Evolutionary conservation across 2,888 invertebrate genomes (phyloP).

Genomic region (Phlogophora meticulosa): DNA sequence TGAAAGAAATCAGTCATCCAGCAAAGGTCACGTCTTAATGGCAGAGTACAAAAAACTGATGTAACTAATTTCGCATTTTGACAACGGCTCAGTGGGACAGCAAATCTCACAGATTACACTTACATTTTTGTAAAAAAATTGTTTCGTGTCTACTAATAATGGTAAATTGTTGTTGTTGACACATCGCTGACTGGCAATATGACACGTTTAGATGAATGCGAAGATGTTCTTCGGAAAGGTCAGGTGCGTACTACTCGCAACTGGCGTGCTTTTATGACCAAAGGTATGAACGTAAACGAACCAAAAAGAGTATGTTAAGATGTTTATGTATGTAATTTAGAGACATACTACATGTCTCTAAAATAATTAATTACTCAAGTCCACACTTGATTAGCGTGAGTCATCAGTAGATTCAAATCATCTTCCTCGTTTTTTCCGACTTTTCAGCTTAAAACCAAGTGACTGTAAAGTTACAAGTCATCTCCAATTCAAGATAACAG

Average conservation of each 20-base stretch:
- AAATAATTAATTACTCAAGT: constrained; percentile 4
- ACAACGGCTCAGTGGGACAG: constrained; percentile 31
- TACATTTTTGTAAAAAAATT: background rate
- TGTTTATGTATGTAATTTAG: no score
- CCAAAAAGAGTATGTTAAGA: no score
- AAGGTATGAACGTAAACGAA: no score
- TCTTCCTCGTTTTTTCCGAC: background rate
- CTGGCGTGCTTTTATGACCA: no score
- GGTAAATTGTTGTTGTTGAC: background rate
- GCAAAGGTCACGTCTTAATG: constrained; percentile 65
- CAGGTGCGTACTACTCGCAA: no score
- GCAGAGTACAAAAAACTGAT: constrained; percentile 56
- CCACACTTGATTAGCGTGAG: background rate
- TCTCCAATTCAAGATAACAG: constrained; percentile 15
- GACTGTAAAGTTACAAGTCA: constrained; percentile 18
- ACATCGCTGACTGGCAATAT: background rate
- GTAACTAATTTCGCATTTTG: constrained; percentile 46
- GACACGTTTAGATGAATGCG: no score
- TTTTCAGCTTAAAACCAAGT: background rate
- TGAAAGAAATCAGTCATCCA: constrained; percentile 64
- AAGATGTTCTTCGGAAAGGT: no score
- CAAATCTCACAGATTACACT: constrained; percentile 18
- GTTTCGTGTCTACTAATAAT: background rate
- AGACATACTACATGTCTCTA: background rate
- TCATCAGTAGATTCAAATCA: background rate